A percentile compares a stretch with the other conserved stretches of the same genome.
These are phyloP conservation scores for Aselliscus stoliczkanus DNA, from an alignment of 2,797 vertebrate species.

Conservation along the genomic window DNA sequence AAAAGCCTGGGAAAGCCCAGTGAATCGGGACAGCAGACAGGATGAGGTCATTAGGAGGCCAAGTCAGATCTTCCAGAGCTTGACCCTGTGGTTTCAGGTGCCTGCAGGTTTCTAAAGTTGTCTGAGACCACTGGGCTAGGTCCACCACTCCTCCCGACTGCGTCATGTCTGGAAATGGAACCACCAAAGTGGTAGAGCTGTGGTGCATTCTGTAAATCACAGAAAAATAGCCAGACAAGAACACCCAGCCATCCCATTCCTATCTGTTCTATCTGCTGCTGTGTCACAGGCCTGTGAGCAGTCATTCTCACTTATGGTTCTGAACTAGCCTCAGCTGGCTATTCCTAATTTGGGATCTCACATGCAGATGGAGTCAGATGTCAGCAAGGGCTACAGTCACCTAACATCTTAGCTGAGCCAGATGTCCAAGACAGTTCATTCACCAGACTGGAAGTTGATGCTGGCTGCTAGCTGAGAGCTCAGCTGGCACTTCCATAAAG, in stretches of 20 bases:
- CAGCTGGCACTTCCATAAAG: background rate
- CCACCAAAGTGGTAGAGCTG: background rate
- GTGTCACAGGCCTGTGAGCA: no score
- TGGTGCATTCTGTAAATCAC: background rate
- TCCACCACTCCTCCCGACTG: background rate
- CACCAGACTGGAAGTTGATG: background rate
- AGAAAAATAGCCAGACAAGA: background rate
- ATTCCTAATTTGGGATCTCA: background rate
- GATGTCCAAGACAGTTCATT: background rate
- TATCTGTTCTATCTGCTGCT: no score
- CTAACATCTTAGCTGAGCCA: background rate
- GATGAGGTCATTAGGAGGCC: background rate
- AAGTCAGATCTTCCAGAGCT: conserved; percentile 36
- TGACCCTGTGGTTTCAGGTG: conserved; percentile 21
- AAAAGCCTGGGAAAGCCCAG: background rate
- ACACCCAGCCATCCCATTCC: rapidly evolving
- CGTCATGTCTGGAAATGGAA: conserved; percentile 60
- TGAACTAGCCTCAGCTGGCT: background rate
- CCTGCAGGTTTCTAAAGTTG: conserved; percentile 5
- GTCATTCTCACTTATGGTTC: background rate
- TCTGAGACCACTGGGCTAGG: conserved; percentile 6
- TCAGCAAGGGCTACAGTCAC: background rate
- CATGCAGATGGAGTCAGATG: no score
- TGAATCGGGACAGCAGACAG: background rate
- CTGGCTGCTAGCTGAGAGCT: background rate